Conservation (phyloP, 2,113 vertebrate species). For the Periophthalmus modestus region DNA sequence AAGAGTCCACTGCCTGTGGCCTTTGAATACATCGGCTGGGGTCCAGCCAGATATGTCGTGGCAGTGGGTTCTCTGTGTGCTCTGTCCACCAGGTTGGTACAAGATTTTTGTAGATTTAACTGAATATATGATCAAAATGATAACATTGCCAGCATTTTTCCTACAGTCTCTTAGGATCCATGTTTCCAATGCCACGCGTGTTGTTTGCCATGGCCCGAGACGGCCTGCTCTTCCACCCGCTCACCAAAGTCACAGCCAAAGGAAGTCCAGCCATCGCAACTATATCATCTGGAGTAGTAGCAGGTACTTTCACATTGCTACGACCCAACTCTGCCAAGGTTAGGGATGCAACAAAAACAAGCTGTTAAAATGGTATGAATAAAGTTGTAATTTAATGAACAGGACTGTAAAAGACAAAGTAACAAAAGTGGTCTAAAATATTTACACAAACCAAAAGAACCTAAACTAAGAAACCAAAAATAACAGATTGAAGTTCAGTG, state of each 20-base stretch:
- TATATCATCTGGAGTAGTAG: constrained; percentile 78
- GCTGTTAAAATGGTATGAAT: too few species aligned
- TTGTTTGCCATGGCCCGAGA: constrained; percentile 89
- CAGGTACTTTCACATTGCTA: constrained; percentile 69
- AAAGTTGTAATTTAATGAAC: too few species aligned
- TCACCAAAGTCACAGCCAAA: constrained; percentile 77
- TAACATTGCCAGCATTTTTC: not conserved
- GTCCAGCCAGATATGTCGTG: constrained; percentile 76
- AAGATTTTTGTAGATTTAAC: not conserved
- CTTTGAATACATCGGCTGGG: constrained; percentile 83
- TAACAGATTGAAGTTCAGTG: too few species aligned
- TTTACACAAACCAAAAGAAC: too few species aligned
- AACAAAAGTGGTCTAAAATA: too few species aligned
- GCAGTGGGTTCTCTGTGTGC: constrained; percentile 81
- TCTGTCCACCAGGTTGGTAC: constrained; percentile 78
- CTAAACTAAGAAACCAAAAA: too few species aligned
- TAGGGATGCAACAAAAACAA: too few species aligned
- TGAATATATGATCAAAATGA: not conserved
- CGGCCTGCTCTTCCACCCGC: constrained; percentile 80
- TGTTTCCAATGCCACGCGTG: constrained; percentile 90
- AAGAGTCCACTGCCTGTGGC: constrained; percentile 82
- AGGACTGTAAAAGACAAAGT: too few species aligned
- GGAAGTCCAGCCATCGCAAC: constrained; percentile 85
- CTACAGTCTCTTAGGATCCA: constrained; percentile 84
- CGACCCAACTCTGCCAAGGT: too few species aligned